Evolutionary conservation across 2,888 invertebrate genomes (phyloP).

Genomic region (Dolomedes plantarius): DNA sequence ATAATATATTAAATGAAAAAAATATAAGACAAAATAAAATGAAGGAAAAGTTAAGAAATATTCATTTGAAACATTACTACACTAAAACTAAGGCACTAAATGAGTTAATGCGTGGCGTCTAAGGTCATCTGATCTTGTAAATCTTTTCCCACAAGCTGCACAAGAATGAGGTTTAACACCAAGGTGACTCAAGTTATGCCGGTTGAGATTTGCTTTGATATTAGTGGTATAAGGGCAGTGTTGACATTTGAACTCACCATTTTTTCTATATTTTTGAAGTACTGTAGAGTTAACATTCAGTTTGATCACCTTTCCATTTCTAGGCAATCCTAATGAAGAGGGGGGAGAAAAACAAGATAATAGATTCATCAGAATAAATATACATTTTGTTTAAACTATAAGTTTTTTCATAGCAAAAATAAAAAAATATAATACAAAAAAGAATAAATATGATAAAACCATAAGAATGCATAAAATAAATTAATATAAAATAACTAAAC

Average conservation of each 20-base stretch:
- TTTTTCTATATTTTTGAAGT: not conserved
- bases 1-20: too few relatives aligned
- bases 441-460: too few relatives aligned
- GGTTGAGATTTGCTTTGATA: conserved; percentile 12
- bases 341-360: not conserved
- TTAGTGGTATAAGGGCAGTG: conserved; percentile 13
- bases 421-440: not conserved
- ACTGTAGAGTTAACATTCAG: not conserved
- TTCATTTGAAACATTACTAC: not conserved
- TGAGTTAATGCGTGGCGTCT: conserved; percentile 7
- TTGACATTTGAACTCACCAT: conserved; percentile 2
- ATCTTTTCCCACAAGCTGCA: conserved; percentile 13
- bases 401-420: not conserved
- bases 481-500: not conserved
- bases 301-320: not conserved
- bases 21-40: too few relatives aligned
- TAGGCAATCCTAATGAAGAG: not conserved
- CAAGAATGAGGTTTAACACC: conserved; percentile 11
- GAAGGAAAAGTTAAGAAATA: not conserved
- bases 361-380: not conserved
- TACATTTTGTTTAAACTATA: not conserved
- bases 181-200: conserved; percentile 1
- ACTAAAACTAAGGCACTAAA: not conserved
- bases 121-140: conserved; percentile 7
- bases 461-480: too few relatives aligned